Conservation (phyloP, 1,140 invertebrate genomes). For the Pseudoatta argentina region DNA sequence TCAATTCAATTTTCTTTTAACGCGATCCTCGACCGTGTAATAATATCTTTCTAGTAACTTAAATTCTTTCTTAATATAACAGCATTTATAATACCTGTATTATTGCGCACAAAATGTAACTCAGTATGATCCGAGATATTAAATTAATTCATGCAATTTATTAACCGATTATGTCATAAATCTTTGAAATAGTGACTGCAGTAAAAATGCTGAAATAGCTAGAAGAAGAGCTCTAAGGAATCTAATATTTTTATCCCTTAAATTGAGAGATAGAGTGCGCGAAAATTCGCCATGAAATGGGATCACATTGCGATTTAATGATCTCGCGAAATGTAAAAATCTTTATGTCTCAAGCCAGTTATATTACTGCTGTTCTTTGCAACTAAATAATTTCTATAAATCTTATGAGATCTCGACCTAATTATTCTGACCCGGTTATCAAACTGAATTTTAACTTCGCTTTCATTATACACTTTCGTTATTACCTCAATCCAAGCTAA, state of each 20-base stretch:
- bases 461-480: conserved; percentile 4
- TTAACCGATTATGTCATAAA: conserved; percentile 9
- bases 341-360: not conserved
- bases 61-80: conserved; percentile 9
- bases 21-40: not conserved
- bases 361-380: not conserved
- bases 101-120: not conserved
- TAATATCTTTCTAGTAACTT: conserved; percentile 4
- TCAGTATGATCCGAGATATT: conserved; percentile 1
- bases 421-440: not conserved
- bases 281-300: conserved; percentile 1
- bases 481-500: not conserved
- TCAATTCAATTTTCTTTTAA: conserved; percentile 39
- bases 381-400: not conserved
- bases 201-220: not conserved
- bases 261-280: not conserved
- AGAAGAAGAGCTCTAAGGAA: not conserved
- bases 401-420: conserved; percentile 10
- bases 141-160: not conserved
- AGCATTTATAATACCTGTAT: conserved; percentile 10
- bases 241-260: conserved; percentile 9
- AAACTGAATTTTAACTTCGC: conserved; percentile 6
- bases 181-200: no score
- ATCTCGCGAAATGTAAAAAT: not conserved
- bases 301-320: not conserved